Base-by-base conservation (phyloP, 2,888 invertebrate species). In the Drosophila borborema region DNA sequence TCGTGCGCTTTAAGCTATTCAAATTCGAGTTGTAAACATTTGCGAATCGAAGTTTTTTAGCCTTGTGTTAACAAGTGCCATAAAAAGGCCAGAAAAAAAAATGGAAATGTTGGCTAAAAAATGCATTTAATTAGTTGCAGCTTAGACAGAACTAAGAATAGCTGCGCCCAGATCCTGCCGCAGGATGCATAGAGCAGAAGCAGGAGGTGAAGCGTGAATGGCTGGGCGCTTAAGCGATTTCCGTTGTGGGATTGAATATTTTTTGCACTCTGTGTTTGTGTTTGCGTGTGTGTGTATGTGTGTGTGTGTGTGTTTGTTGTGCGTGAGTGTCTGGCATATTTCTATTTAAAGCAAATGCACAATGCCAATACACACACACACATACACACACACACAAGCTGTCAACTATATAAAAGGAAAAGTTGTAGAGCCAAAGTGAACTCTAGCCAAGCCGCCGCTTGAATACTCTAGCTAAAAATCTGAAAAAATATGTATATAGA, bases 271-370 rank as follows among this genome's bases (percentile, higher is more conserved):
- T 36, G 18, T 48, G 9, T 60, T 31, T 49, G n/a, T 63, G 12
- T 58, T 20, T 45, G 18, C 14, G 23, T 66, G 40, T 45, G 10
- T 53, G 12, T 56, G 38, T 49, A 18, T 63, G 14, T 58, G 31
- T 43, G 18, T 18, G 23, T 65, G 40, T 49, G 40, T 58, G 34
- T 59, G 18, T 58, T 36, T 59, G 80, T 46, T 53, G 61, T 80
- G 77, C 77, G 77, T 77, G 81, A 74, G 70, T 64, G 82, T 80
- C 86, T 80, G 72, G 89, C 79, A 75, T 81, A 89, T 89, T 83
- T 83, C 84, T 89, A 83, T 83, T 89, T 86, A 68, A 84, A 84
- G 87, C 79, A 74, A 86, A 64, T 82, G 75, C 80, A 84, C 74
- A 74, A 67, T 81, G 79, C 84, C 84, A 77, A 16, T 49, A 48